Conservation (phyloP, 2,888 invertebrate species). For the Cantharis nigra region DNA sequence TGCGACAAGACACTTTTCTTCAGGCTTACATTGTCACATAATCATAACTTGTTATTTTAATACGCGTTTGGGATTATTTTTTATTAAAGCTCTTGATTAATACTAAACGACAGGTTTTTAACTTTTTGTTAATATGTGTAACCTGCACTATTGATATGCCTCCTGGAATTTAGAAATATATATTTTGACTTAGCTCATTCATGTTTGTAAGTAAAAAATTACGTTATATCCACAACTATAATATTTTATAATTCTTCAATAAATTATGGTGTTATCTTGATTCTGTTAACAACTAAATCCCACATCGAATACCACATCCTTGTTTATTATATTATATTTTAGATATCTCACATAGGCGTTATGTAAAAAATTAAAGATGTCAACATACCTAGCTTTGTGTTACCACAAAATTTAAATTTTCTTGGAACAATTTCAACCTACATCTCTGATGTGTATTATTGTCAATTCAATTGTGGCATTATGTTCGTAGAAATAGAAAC, state of each 20-base stretch:
- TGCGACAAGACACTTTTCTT: constrained; percentile 48
- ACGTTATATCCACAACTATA: constrained; percentile 24
- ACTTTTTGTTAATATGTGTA: constrained; percentile 25
- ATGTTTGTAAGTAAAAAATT: constrained; percentile 28
- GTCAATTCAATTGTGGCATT: constrained; percentile 2
- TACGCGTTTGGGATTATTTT: constrained; percentile 50
- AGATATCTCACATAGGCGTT: not conserved
- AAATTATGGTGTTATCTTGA: constrained; percentile 18
- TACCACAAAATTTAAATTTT: not conserved
- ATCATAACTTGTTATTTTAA: constrained; percentile 55
- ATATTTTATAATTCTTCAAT: constrained; percentile 14
- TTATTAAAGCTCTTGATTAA: constrained; percentile 46
- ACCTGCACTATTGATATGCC: constrained; percentile 37
- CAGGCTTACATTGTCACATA: constrained; percentile 54
- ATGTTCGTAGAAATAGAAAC: not conserved
- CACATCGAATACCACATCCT: not conserved
- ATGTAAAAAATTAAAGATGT: not conserved
- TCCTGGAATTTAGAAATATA: constrained; percentile 37
- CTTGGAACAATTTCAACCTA: constrained; percentile 13
- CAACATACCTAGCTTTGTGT: not conserved
- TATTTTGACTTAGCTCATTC: constrained; percentile 35
- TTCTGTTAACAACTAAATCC: constrained; percentile 14
- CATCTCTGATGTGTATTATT: not conserved
- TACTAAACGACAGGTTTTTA: constrained; percentile 46
- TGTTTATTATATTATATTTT: constrained; percentile 3